phyloP scores from a whole-genome alignment of 2,888 invertebrate species.

The Pandemis heparana region DNA sequence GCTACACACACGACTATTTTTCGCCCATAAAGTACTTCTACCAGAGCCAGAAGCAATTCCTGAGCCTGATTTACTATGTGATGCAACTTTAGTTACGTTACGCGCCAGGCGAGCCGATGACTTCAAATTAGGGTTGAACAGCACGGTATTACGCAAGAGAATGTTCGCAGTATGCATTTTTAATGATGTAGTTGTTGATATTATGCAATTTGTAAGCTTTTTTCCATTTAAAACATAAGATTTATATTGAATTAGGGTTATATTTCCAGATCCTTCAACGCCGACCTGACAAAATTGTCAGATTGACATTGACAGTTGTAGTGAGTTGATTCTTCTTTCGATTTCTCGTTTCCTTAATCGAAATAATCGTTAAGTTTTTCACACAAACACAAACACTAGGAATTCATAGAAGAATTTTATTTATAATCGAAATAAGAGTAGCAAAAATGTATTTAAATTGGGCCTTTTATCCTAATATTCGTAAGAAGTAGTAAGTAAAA shows the following conservation, averaged over 20 bases:
- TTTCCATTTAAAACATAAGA: slow-evolving; percentile 61
- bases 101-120: slow-evolving; percentile 61
- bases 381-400: no score
- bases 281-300: slow-evolving; percentile 45
- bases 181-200: slow-evolving; percentile 33
- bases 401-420: no score
- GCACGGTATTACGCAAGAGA: slow-evolving; percentile 68
- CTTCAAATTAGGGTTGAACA: slow-evolving; percentile 67
- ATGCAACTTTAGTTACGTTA: slow-evolving; percentile 78
- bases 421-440: no score
- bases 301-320: slow-evolving; percentile 34
- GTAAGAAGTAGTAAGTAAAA: no score
- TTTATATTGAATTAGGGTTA: slow-evolving; percentile 63
- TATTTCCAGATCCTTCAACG: slow-evolving; percentile 76
- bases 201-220: slow-evolving; percentile 45
- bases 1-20: slow-evolving; percentile 58
- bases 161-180: slow-evolving; percentile 76
- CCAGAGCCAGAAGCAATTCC: slow-evolving; percentile 51
- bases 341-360: not conserved
- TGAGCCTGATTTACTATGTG: slow-evolving; percentile 68
- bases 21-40: slow-evolving; percentile 47
- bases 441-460: no score
- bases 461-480: no score
- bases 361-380: no score
- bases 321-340: not conserved